These are phyloP conservation scores for Monopis laevigella DNA, from an alignment of 2,888 invertebrate genomes.

Conservation along the genomic window DNA sequence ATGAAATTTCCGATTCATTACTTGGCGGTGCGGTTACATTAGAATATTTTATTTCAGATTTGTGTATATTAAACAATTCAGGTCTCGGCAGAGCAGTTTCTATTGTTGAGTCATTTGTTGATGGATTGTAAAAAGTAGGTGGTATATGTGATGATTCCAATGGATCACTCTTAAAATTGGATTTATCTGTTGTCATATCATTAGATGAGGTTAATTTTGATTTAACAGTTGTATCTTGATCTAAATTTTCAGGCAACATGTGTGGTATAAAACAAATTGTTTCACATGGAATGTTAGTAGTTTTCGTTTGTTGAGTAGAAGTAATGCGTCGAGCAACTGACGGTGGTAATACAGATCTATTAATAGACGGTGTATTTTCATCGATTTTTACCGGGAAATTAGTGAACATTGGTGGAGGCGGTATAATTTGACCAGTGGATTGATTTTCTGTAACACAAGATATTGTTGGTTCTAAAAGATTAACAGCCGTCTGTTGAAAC, in stretches of 20 bases:
- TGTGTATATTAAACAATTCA: not conserved
- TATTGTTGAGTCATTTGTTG: constrained; percentile 13
- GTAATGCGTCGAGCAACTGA: constrained; percentile 51
- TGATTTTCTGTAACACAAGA: not conserved
- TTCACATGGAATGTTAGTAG: constrained; percentile 7
- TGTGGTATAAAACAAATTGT: constrained; percentile 2
- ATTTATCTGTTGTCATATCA: no score
- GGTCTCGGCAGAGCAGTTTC: constrained; percentile 3
- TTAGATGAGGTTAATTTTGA: not conserved
- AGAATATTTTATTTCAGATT: no score
- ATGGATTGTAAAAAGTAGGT: constrained; percentile 26
- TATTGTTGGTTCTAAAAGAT: no score
- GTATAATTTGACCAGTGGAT: constrained; percentile 28
- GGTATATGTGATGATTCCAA: no score
- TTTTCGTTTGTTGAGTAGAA: constrained; percentile 20
- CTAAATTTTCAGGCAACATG: not conserved
- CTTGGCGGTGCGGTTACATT: constrained; percentile 1
- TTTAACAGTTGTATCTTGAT: not conserved
- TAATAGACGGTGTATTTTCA: constrained; percentile 24
- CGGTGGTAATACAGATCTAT: constrained; percentile 44
- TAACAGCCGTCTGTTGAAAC: no score
- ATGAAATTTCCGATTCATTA: not conserved
- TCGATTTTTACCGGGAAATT: constrained; percentile 28
- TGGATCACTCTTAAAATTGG: no score
- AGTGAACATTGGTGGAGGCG: constrained; percentile 55